phyloP scores from a whole-genome alignment of 1,140 invertebrate genomes.

The Augochlora pura region DNA sequence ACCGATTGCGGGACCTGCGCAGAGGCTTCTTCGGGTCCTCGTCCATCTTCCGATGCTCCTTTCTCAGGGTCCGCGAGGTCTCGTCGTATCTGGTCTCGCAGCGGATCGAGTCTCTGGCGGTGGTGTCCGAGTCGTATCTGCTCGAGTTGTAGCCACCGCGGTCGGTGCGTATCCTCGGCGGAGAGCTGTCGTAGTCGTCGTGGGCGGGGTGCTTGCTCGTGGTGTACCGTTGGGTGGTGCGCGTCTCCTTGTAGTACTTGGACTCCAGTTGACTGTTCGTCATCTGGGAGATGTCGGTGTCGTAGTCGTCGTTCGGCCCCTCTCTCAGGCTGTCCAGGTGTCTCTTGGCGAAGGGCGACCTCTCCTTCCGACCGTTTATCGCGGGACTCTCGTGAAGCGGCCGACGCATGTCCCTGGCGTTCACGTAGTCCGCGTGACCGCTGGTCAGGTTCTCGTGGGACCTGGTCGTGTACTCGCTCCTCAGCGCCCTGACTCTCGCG shows the following conservation, averaged over 20 bases:
- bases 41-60: conserved; percentile 64
- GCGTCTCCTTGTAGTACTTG: conserved; percentile 75
- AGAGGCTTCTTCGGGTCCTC: conserved; percentile 73
- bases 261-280: conserved; percentile 75
- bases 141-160: conserved; percentile 71
- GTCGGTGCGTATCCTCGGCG: conserved; percentile 66
- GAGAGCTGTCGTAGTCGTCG: conserved; percentile 76
- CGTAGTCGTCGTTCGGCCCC: conserved; percentile 74
- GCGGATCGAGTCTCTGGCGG: conserved; percentile 71
- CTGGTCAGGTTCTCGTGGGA: conserved; percentile 75
- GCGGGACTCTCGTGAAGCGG: conserved; percentile 47
- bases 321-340: conserved; percentile 72
- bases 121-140: conserved; percentile 76
- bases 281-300: conserved; percentile 77
- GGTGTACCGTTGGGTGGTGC: conserved; percentile 71
- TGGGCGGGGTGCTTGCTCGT: conserved; percentile 65
- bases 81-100: conserved; percentile 70
- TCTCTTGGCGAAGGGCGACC: conserved; percentile 63
- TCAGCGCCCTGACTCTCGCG: conserved; percentile 62
- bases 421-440: conserved; percentile 67
- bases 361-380: conserved; percentile 60
- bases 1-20: conserved; percentile 69
- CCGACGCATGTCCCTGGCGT: conserved; percentile 61
- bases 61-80: conserved; percentile 57
- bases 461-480: conserved; percentile 71